Conservation (phyloP, 2,888 invertebrate genomes). For the Pardosa pseudoannulata region DNA sequence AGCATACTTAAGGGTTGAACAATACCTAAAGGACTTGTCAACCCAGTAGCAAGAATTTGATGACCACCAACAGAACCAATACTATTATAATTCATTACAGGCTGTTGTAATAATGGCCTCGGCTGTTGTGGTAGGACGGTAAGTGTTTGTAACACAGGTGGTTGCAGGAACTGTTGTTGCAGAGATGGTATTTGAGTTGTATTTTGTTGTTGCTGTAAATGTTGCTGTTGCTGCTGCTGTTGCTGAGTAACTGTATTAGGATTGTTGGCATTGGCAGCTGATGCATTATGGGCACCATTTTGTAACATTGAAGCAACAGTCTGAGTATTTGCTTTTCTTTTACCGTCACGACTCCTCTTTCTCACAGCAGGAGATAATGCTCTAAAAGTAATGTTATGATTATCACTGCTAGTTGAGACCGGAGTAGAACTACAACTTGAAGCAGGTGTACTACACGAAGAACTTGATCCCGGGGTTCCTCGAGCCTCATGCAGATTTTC, state of each 20-base stretch:
- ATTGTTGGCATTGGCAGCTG: constrained; percentile 35
- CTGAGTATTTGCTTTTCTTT: constrained; percentile 84
- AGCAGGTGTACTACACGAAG: constrained; percentile 74
- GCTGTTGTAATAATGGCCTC: constrained; percentile 65
- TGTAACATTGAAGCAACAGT: constrained; percentile 82
- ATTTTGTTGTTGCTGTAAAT: constrained; percentile 34
- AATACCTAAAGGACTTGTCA: constrained; percentile 71
- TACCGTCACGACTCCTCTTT: constrained; percentile 77
- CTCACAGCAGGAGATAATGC: constrained; percentile 61
- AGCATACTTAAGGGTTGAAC: constrained; percentile 74
- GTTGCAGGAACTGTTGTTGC: constrained; percentile 70
- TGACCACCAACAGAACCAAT: constrained; percentile 66
- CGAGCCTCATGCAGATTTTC: constrained; percentile 70
- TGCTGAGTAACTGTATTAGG: constrained; percentile 35
- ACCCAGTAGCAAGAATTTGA: constrained; percentile 70
- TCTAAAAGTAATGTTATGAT: constrained; percentile 54
- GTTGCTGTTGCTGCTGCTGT: constrained; percentile 36
- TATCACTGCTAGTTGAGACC: constrained; percentile 69
- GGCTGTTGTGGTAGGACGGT: constrained; percentile 81
- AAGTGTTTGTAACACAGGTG: constrained; percentile 73
- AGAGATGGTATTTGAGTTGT: constrained; percentile 54
- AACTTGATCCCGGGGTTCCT: constrained; percentile 72
- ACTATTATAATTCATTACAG: constrained; percentile 63
- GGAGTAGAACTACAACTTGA: constrained; percentile 74
- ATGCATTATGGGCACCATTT: constrained; percentile 74